Evolutionary conservation across 2,888 invertebrate species (phyloP), one percentile per base, ranked within the genome.

Genomic region (Hemistola chrysoprasaria): DNA sequence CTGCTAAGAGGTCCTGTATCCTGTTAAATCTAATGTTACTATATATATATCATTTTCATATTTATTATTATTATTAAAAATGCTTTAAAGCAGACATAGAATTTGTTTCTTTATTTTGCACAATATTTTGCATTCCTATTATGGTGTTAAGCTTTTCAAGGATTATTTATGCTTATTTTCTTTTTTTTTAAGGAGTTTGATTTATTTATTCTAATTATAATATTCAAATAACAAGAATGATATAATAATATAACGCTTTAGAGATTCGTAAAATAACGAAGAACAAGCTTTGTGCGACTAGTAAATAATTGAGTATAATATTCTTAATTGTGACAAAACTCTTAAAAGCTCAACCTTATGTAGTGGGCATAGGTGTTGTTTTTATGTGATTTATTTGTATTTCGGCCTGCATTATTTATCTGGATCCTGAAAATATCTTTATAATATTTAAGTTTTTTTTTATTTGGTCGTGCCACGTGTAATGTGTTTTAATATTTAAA

Each of bases 121-220:
- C 59, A 67, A 62, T 65, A 60, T 59, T 63, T 65, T 64, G 72
- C 63, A 71, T 69, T 75, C 69, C 63, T 69, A 28, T 61, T 50
- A 33, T 37, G 23, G 22, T 57, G 53, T 70, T 68, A 71, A 64
- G 67, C 67, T 73, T 72, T 59, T 56, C 45, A 53, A 65, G 69
- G 59, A 65, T 40, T 52, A 28, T 11, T 33, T 34, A 9, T 24
- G 27, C 11, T 25, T 30, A 8, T 10, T 32, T 22, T 33, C 37
- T 38, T 30, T 22, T 22, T 6, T 39, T 22, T 29, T 21, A n/a
- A 8, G 24, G 9, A 10, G 6, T 21, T 31, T 7, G 5, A 34
- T 32, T 10, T 26, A 34, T 24, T 30, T 41, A 23, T 32, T 16
- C 3, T 16, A n/a, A n/a, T n/a, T n/a, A 16, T 16, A 3, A 4